These are phyloP conservation scores for Melanotaenia duboulayi DNA, from an alignment of 2,113 vertebrate species.

Conservation along the genomic window DNA sequence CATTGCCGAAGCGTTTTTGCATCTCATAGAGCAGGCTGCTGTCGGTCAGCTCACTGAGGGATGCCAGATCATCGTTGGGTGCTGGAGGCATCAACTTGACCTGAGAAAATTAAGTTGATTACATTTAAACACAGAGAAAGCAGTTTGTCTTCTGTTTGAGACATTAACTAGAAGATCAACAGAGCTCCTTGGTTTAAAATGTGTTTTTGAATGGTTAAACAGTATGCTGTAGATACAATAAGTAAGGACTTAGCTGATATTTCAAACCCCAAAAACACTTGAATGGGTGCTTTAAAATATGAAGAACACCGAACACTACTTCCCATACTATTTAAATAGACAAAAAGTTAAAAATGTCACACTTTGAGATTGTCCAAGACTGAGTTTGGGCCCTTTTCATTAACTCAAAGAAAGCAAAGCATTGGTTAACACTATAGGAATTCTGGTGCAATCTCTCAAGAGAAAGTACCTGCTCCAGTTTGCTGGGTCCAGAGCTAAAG, in stretches of 20 bases:
- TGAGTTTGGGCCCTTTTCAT: no score
- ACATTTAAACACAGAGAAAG: neutral
- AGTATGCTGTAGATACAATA: no score
- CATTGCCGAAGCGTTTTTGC: slow-evolving; percentile 94
- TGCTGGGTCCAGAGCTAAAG: slow-evolving; percentile 67
- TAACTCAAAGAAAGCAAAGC: neutral
- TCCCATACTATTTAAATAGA: no score
- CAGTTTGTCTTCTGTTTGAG: neutral
- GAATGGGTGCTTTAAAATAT: no score
- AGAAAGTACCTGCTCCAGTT: slow-evolving; percentile 89
- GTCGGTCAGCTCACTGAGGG: slow-evolving; percentile 93
- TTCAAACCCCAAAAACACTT: no score
- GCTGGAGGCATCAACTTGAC: slow-evolving; percentile 94
- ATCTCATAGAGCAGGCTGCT: slow-evolving; percentile 98
- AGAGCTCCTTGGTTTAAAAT: no score
- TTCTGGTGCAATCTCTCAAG: neutral
- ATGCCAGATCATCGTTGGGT: slow-evolving; percentile 94
- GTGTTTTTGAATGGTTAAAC: no score
- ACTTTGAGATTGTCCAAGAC: no score
- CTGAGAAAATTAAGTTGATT: slow-evolving; percentile 73
- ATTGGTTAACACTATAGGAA: neutral
- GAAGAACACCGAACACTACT: no score
- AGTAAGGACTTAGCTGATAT: no score
- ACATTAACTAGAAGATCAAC: neutral
- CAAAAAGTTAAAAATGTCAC: no score